Base-by-base conservation (phyloP, 1,140 invertebrate species). In the Agrypnia vestita region DNA sequence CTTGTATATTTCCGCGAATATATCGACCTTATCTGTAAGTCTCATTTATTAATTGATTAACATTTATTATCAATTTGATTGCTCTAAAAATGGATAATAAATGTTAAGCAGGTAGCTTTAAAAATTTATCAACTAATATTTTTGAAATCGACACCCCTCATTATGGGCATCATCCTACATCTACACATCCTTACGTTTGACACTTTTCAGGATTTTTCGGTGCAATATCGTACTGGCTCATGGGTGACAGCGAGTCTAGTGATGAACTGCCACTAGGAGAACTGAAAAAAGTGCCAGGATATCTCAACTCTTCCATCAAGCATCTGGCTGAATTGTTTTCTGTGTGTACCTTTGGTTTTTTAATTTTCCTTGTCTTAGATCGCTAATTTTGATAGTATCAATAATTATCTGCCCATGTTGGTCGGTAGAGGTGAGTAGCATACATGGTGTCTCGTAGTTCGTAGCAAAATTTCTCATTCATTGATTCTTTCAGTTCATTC, bases 261-360 rank as follows among this genome's bases (percentile, higher is more conserved):
- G 91, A 93, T 78, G 90, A 92, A 75, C 88, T 92, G 79, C 86
- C 90, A 61, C 86, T 94, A 55, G 91, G 92, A 71, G 93, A 94
- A 79, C 87, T 90, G 56, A 91, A 90, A 84, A 91, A 91, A 87
- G 92, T 93, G 7, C 92, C 93, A 0, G 84, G 86, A 67, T 93
- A 92, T 85, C 86, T 94, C 51, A 90, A 90, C 62, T 90, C 88
- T 49, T 89, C 91, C 46, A 87, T 92, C 15, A 89, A 91, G 85
- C 91, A 92, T 83, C 87, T 94, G 61, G 90, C 89, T 43, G 89
- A 91, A 79, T 92, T 93, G 85, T 94, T 94, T 88, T 94, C 86
- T 86, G 84, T 76, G 8, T 13, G 49, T 51, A 51, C 3, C n/a
- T 51, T 3, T 51, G 11, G 11, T 51, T 51, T 51, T 51, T 1